phyloP scores from a whole-genome alignment of 2,797 vertebrate species.

The Brachymystax lenok region DNA sequence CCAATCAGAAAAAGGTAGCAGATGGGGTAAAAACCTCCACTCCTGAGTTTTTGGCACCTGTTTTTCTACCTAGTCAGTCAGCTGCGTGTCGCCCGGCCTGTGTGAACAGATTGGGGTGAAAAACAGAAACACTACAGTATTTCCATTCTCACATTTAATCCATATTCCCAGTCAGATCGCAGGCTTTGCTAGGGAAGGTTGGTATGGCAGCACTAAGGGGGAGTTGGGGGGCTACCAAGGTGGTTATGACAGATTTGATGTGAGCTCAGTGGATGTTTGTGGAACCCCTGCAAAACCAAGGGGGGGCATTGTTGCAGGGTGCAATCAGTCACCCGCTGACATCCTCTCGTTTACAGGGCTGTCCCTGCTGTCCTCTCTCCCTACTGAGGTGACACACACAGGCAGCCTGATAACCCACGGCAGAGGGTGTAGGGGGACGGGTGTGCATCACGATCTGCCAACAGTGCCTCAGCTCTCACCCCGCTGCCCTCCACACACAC shows the following conservation, averaged over 20 bases:
- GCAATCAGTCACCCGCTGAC: conserved; percentile 66
- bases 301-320: conserved; percentile 57
- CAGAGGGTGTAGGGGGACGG: too few species aligned
- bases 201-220: too few species aligned
- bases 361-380: conserved; percentile 49
- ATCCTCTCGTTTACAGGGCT: conserved; percentile 43
- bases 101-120: too few species aligned
- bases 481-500: conserved; percentile 46
- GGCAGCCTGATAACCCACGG: conserved; percentile 60
- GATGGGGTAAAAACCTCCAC: not conserved
- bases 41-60: not conserved
- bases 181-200: not conserved
- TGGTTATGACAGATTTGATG: conserved; percentile 57
- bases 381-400: conserved; percentile 63
- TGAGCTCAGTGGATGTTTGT: conserved; percentile 57
- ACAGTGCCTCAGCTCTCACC: conserved; percentile 36
- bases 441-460: conserved; percentile 50
- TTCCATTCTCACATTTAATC: not conserved
- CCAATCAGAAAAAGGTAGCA: not conserved
- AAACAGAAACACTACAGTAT: not conserved
- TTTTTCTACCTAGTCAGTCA: not conserved
- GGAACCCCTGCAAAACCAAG: conserved; percentile 42
- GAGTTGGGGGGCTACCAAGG: conserved; percentile 40
- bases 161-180: conserved; percentile 1
- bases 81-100: not conserved